These are phyloP conservation scores for Oscheius sp. DNA, from an alignment of 1,140 invertebrate genomes.

Conservation along the genomic window DNA sequence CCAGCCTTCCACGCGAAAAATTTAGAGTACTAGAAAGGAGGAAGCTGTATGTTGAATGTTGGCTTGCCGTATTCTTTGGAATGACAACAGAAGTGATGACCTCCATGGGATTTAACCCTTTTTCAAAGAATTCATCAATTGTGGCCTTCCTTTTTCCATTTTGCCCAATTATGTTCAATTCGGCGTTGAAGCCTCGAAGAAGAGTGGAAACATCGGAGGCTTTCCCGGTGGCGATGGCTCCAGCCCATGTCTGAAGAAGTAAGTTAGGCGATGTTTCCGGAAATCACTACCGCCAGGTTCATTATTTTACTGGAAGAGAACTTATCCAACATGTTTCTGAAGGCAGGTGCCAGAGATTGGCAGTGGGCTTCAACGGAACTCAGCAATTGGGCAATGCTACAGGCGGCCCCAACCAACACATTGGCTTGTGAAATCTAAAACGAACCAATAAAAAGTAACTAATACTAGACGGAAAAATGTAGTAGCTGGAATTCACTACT, in stretches of 20 bases:
- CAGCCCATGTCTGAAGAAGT: slow-evolving; percentile 34
- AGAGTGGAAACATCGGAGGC: slow-evolving; percentile 16
- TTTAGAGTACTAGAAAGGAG: neutral
- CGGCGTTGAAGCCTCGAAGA: neutral
- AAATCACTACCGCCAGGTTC: neutral
- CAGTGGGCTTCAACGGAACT: neutral
- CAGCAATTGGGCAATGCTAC: neutral
- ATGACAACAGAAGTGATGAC: neutral
- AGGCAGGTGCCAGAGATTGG: neutral
- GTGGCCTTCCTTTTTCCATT: neutral
- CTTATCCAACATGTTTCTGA: slow-evolving; percentile 5
- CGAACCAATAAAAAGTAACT: too few relatives aligned
- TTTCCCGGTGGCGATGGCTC: slow-evolving; percentile 10
- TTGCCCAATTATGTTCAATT: neutral
- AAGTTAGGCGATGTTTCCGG: neutral
- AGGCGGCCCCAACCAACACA: neutral
- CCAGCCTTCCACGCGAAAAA: neutral
- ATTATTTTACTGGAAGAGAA: slow-evolving; percentile 32
- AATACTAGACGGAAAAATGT: too few relatives aligned
- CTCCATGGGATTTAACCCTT: neutral
- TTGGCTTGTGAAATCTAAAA: neutral
- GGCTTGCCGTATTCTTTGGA: neutral
- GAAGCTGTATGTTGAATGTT: neutral
- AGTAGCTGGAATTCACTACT: too few relatives aligned
- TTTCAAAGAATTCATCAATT: neutral